Conservation (phyloP, 2,113 vertebrate species). For the Eublepharis macularius region DNA sequence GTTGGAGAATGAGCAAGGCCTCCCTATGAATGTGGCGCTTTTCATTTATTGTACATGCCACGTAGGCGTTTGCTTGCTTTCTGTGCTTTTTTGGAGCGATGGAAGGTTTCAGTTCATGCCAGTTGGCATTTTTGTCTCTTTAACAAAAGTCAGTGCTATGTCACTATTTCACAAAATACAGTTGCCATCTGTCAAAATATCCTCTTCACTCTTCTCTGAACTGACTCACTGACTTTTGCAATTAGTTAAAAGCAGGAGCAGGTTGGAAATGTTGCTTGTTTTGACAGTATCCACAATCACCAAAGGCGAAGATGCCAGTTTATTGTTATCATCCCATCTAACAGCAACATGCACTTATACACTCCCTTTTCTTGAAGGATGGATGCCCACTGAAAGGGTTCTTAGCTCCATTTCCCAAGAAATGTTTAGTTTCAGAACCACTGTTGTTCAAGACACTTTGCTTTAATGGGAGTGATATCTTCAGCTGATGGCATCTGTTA, state of each 20-base stretch:
- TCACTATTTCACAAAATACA: slow-evolving; percentile 53
- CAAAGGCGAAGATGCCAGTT: slow-evolving; percentile 56
- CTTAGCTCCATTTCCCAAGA: slow-evolving; percentile 23
- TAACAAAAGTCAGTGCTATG: slow-evolving; percentile 45
- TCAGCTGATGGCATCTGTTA: background rate
- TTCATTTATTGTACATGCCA: background rate
- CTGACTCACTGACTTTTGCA: slow-evolving; percentile 49
- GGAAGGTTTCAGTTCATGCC: slow-evolving; percentile 35
- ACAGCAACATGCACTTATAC: slow-evolving; percentile 25
- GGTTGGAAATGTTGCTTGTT: slow-evolving; percentile 58
- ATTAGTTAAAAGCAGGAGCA: slow-evolving; percentile 58
- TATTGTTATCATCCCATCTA: slow-evolving; percentile 49
- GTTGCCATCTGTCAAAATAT: slow-evolving; percentile 33
- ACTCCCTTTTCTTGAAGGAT: background rate
- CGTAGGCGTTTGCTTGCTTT: slow-evolving; percentile 16
- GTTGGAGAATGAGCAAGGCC: background rate
- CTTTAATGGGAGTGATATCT: background rate
- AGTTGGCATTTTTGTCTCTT: slow-evolving; percentile 44
- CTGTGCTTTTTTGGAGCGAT: slow-evolving; percentile 43
- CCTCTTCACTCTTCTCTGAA: slow-evolving; percentile 20
- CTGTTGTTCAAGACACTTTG: slow-evolving; percentile 39
- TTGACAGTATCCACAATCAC: slow-evolving; percentile 53
- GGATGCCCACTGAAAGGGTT: slow-evolving; percentile 50
- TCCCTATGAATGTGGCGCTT: background rate
- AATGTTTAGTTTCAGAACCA: slow-evolving; percentile 27